Conservation (phyloP, 2,888 invertebrate genomes). For the Stenurella melanura region DNA sequence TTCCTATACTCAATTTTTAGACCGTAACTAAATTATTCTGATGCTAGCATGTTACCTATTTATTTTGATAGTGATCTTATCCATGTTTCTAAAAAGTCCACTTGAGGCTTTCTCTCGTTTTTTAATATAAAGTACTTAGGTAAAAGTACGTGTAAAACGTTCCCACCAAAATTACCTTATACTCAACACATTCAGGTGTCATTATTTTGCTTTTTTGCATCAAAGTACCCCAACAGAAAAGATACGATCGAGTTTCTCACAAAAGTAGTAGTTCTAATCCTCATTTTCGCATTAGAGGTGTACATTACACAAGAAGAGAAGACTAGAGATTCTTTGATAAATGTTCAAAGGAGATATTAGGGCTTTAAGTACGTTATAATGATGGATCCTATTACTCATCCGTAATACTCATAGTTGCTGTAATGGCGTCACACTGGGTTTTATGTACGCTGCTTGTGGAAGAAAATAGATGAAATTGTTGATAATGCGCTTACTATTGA, state of each 20-base stretch:
- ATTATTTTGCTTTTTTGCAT: slow-evolving; percentile 36
- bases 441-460: background rate
- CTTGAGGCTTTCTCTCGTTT: slow-evolving; percentile 1
- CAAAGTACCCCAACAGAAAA: slow-evolving; percentile 38
- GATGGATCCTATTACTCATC: slow-evolving; percentile 62
- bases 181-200: slow-evolving; percentile 38
- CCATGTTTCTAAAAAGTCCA: background rate
- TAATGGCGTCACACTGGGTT: slow-evolving; percentile 27
- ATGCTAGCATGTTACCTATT: background rate
- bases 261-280: slow-evolving; percentile 52
- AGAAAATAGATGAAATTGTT: background rate
- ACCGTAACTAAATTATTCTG: slow-evolving; percentile 19
- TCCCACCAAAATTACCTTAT: slow-evolving; percentile 46
- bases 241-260: slow-evolving; percentile 52
- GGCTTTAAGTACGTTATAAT: slow-evolving; percentile 61
- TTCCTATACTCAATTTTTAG: background rate
- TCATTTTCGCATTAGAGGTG: slow-evolving; percentile 63
- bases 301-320: slow-evolving; percentile 62
- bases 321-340: slow-evolving; percentile 65
- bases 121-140: slow-evolving; percentile 31
- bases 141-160: slow-evolving; percentile 40
- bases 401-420: slow-evolving; percentile 32
- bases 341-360: slow-evolving; percentile 65
- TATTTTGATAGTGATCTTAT: slow-evolving; percentile 12
- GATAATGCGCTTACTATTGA: background rate